Evolutionary conservation across 2,113 vertebrate genomes (phyloP), one percentile per base, ranked within the genome.

Genomic region (Corythaeola cristata): DNA sequence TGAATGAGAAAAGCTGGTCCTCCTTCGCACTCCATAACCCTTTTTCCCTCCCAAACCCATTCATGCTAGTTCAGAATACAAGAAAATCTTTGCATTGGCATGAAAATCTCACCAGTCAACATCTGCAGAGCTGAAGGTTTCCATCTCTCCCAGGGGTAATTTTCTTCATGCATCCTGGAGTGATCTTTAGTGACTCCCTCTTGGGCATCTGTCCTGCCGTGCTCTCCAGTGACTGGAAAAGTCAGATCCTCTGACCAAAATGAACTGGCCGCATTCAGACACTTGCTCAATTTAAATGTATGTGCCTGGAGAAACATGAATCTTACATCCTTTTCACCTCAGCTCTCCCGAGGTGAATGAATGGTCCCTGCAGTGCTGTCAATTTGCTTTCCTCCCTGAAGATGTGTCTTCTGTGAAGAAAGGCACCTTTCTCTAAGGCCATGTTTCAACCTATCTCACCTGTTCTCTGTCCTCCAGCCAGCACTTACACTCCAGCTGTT

Each of bases 241-340:
- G 32, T 77, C 63, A 74, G 15, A 63, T 73, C 30, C 10, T 89
- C 55, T 50, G 41, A 24, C 44, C 37, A 44, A 58, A 74, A 44
- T 22, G 2, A 71, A 32, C 9, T 37, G n/a, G 12, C 12, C 1
- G 0, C 8, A 9, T 72, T 90, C 64, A 59, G 44, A 64, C 5
- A 37, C 8, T 20, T 2, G 1, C n/a, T 85, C 0, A 2, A n/a
- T 68, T 58, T 68, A 73, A 89, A 72, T 19, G 2, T 2, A 9
- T 0, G 0, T 6, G 27, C 14, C 4, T 3, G 11, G 23, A 85
- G 39, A 79, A 88, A 72, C 3, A 58, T 0, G 6, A 55, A 44
- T 74, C 39, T 74, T 86, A 30, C 19, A 15, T 60, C 23, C 9
- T 72, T 92, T 78, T 63, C 4, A 19, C 15, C 22, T 28, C 60